Conservation (phyloP, 2,113 vertebrate genomes). For the Daphoenositta chrysoptera region DNA sequence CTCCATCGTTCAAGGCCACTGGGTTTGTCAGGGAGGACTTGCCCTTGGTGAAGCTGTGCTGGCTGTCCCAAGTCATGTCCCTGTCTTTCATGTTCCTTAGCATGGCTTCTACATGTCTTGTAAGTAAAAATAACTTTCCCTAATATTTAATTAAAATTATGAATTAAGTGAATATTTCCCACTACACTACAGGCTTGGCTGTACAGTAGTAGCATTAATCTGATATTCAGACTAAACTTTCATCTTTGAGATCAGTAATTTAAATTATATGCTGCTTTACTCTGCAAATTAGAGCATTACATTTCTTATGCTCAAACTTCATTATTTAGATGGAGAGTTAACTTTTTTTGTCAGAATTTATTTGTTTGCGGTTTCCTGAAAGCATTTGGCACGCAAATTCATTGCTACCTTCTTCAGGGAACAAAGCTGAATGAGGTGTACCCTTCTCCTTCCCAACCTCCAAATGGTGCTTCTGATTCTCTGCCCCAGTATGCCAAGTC, state of each 20-base stretch:
- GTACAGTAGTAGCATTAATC: not conserved
- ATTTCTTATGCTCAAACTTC: not conserved
- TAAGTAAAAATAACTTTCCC: not conserved
- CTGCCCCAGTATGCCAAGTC: not conserved
- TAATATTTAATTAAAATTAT: not conserved
- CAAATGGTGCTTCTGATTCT: not conserved
- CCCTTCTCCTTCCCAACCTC: not conserved
- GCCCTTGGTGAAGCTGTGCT: accelerated
- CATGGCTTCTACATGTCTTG: not conserved
- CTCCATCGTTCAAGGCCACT: not conserved
- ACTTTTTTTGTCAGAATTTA: not conserved
- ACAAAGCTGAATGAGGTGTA: not conserved
- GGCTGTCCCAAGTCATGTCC: too few species aligned
- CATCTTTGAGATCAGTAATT: not conserved
- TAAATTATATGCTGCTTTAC: not conserved
- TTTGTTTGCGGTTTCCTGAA: not conserved
- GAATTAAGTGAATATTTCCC: not conserved
- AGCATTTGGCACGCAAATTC: not conserved
- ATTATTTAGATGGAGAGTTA: not conserved
- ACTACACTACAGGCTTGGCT: not conserved
- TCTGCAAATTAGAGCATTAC: not conserved
- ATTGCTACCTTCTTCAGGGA: not conserved
- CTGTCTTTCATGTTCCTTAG: not conserved
- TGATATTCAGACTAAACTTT: not conserved
- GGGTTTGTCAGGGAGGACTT: not conserved